Conservation (phyloP, 2,797 vertebrate genomes). For the Gallinago stenura region DNA sequence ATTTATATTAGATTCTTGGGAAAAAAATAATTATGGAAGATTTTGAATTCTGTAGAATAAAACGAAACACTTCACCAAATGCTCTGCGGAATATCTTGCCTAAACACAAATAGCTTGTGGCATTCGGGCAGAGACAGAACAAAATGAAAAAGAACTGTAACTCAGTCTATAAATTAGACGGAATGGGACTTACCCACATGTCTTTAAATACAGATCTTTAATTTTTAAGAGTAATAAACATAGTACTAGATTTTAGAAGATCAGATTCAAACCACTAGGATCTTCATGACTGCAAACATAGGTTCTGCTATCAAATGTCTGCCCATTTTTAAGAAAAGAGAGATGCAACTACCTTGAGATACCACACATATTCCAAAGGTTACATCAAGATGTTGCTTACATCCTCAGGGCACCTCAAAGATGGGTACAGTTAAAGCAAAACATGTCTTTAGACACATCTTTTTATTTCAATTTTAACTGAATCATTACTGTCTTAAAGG, state of each 20-base stretch:
- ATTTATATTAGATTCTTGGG: neutral
- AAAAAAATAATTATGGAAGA: neutral
- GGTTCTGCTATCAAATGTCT: neutral
- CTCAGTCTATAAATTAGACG: neutral
- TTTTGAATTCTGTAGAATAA: neutral
- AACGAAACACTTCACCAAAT: neutral
- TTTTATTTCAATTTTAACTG: neutral
- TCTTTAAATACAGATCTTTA: neutral
- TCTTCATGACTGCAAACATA: neutral
- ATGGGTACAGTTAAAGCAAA: neutral
- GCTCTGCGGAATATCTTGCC: neutral
- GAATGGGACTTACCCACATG: neutral
- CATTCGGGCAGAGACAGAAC: neutral
- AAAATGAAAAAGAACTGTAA: neutral
- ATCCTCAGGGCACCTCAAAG: neutral
- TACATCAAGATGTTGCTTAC: neutral
- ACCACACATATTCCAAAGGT: neutral
- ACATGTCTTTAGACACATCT: neutral
- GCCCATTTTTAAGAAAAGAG: neutral
- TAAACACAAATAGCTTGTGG: neutral
- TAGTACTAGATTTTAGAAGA: neutral
- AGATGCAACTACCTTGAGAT: neutral
- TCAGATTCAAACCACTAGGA: neutral
- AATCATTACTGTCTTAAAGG: neutral
- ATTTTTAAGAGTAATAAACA: neutral